These are phyloP conservation scores for Mesoligia furuncula DNA, from an alignment of 2,888 invertebrate genomes.

Conservation along the genomic window DNA sequence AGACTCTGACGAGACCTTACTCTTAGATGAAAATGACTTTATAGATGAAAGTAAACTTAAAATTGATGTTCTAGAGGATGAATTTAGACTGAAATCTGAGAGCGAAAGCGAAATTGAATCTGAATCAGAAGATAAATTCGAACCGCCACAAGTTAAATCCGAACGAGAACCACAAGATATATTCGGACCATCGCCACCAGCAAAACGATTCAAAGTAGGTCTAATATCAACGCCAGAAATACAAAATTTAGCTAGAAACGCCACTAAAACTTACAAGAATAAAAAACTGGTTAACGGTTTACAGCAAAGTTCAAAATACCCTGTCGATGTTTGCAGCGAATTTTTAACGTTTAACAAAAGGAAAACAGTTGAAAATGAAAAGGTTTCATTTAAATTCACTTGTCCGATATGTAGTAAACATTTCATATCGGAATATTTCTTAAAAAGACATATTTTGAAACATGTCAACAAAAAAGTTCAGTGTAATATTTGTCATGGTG, in stretches of 20 bases:
- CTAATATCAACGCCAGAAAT: constrained; percentile 13
- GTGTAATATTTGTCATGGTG: constrained; percentile 74
- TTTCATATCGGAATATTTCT: constrained; percentile 84
- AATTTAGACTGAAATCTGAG: constrained; percentile 81
- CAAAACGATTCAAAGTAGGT: constrained; percentile 1
- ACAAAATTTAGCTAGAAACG: constrained; percentile 69
- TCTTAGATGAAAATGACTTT: constrained; percentile 67
- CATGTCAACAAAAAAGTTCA: constrained; percentile 73
- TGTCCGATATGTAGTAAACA: constrained; percentile 83
- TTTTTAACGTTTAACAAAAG: constrained; percentile 83
- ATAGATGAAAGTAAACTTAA: constrained; percentile 74
- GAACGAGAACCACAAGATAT: not conserved
- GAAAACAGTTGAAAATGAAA: constrained; percentile 67
- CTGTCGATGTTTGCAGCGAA: constrained; percentile 78
- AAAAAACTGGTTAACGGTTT: constrained; percentile 77
- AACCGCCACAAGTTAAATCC: not conserved
- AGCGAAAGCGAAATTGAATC: constrained; percentile 74
- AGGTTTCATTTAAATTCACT: constrained; percentile 70
- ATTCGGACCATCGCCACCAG: not conserved
- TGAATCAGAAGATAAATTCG: constrained; percentile 26
- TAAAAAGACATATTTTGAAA: constrained; percentile 80
- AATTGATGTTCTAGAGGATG: constrained; percentile 85
- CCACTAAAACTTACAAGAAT: constrained; percentile 72
- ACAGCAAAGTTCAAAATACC: constrained; percentile 52
- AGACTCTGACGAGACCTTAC: constrained; percentile 69